Evolutionary conservation across 2,797 vertebrate genomes (phyloP), one percentile per base, ranked within the genome.

Genomic region (Periparus ater): DNA sequence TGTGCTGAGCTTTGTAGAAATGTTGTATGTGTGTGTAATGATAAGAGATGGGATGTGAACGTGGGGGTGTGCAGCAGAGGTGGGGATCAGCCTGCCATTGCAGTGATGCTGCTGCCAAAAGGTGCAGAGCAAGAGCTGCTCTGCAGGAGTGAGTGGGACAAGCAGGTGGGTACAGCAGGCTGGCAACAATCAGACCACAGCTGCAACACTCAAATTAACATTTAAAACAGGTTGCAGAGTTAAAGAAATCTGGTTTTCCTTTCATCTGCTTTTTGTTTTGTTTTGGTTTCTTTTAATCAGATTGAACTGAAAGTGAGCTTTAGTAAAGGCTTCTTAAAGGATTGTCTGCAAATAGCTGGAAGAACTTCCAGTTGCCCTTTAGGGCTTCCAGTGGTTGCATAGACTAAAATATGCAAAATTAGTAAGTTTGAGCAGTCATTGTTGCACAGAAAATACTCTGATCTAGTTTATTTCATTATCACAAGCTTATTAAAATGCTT

Each of bases 391-490:
- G 7, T 67, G 13, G 32, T 81, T 79, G 34, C 27, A 10, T 32
- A 48, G 55, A 50, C 29, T 75, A 72, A 77, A 85, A 58, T 73
- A 58, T 27, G 57, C n/a, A 57, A 91, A 95, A 90, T 70, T 71
- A 92, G 9, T 51, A 65, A 71, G 25, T 82, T 66, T 71, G 51
- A 88, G 73, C 51, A 57, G 34, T 66, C 68, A 29, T 62, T 79
- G 42, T 71, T 88, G n/a, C 7, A 29, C 53, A 79, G 27, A 55
- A 51, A 93, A 75, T 76, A 54, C 50, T 81, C 88, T 88, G 27
- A 84, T 93, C 51, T 85, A 34, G 19, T 92, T 91, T 93, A 84
- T 94, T 94, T 90, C 50, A 62, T 92, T 91, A 79, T 74, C 58
- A 79, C n/a, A 75, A 62, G 15, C n/a, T 68, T 76, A 61, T 92